Conservation (phyloP, 1,140 invertebrate species). For the Sitobion miscanthi region DNA sequence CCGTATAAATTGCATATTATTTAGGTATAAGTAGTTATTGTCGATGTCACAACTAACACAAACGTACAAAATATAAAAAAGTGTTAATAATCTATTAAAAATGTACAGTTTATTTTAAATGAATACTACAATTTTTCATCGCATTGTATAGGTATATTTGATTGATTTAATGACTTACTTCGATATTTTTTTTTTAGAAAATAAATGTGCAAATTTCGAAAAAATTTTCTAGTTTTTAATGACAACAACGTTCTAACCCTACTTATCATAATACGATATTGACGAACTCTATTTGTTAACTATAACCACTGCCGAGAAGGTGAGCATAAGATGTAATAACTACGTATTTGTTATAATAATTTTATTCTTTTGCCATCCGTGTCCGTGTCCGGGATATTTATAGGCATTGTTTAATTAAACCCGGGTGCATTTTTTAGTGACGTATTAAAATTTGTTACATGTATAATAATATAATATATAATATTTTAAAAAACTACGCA, state of each 20-base stretch:
- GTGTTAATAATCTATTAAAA: too few relatives aligned
- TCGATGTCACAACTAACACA: too few relatives aligned
- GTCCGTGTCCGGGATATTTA: background rate
- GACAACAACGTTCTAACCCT: background rate
- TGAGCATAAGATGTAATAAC: background rate
- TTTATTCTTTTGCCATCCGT: background rate
- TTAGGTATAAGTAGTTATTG: too few relatives aligned
- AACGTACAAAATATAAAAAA: too few relatives aligned
- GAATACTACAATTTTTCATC: too few relatives aligned
- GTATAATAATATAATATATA: background rate
- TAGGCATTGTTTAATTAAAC: background rate
- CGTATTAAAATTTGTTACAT: background rate
- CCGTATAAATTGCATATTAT: too few relatives aligned
- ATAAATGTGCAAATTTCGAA: background rate
- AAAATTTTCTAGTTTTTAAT: background rate
- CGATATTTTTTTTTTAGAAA: background rate
- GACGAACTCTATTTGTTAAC: background rate
- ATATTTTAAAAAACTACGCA: constrained; percentile 5
- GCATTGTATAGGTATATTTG: too few relatives aligned
- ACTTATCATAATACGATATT: too few relatives aligned
- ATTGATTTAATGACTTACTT: background rate
- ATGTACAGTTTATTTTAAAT: too few relatives aligned
- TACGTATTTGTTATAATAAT: background rate
- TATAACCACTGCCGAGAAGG: background rate
- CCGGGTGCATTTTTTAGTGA: background rate